Percentiles rank a stretch among this genome's conserved stretches.
These are phyloP conservation scores for Parazoanthus darwini DNA, from an alignment of 92 coral and sea anemone genomes.

Conservation along the genomic window DNA sequence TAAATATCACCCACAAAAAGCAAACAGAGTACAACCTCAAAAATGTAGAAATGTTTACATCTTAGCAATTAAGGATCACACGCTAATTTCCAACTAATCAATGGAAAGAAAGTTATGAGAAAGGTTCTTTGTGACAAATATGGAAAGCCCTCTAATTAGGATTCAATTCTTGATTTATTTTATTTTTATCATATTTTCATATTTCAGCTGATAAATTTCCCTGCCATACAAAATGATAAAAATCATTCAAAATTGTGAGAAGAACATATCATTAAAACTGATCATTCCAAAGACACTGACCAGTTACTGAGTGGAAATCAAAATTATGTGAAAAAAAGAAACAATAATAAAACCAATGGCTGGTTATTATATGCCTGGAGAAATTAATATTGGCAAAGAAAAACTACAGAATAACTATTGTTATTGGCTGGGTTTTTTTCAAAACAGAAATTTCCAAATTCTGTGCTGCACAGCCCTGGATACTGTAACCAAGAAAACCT, in stretches of 20 bases:
- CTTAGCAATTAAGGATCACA: not conserved
- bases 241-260: not conserved
- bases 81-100: not conserved
- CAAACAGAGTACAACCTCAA: conserved; percentile 8
- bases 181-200: no score
- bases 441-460: no score
- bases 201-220: not conserved
- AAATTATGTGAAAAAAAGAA: no score
- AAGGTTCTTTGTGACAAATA: not conserved
- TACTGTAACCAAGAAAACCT: not conserved
- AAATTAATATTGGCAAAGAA: no score
- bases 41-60: not conserved
- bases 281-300: not conserved
- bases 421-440: no score
- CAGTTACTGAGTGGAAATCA: no score
- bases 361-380: not conserved
- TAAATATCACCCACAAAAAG: not conserved
- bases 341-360: not conserved
- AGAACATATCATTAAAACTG: not conserved
- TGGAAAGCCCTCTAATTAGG: not conserved
- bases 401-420: no score
- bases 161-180: no score
- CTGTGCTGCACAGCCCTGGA: not conserved
- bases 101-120: not conserved
- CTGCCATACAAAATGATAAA: not conserved